phyloP scores from a whole-genome alignment of 2,113 vertebrate species.

The Macrotus californicus region DNA sequence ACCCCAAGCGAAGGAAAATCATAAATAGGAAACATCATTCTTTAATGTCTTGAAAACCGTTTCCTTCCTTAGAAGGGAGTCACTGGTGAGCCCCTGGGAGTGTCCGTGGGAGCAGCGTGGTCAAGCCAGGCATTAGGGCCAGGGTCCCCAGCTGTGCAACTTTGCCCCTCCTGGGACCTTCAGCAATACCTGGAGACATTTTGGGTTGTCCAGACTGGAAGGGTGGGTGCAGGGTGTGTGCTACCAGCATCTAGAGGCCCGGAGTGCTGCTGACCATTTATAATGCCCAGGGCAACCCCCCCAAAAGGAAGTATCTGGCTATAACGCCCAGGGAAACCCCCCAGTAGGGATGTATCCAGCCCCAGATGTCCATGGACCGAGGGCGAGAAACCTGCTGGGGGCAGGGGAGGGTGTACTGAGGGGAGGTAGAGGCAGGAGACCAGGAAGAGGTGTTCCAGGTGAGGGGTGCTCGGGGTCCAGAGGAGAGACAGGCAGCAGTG shows the following conservation, averaged over 20 bases:
- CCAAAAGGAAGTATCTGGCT: no score
- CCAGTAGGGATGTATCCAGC: not conserved
- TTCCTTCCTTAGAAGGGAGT: not conserved
- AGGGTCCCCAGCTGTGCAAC: accelerated
- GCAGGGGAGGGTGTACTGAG: no score
- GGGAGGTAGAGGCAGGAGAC: not conserved
- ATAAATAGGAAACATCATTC: not conserved
- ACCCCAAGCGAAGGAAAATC: not conserved
- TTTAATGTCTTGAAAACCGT: not conserved
- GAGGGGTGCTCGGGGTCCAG: not conserved
- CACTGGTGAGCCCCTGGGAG: not conserved
- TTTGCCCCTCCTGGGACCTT: no score
- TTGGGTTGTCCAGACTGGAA: not conserved
- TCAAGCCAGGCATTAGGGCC: no score
- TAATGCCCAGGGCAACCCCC: not conserved
- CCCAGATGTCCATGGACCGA: not conserved
- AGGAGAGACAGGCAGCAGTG: not conserved
- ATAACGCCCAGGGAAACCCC: not conserved
- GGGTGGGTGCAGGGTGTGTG: not conserved
- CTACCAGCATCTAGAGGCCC: not conserved
- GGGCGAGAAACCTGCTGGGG: not conserved
- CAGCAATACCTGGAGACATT: not conserved
- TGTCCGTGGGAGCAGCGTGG: not conserved
- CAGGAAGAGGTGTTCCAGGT: not conserved
- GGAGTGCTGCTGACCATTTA: not conserved